Evolutionary conservation across 2,888 invertebrate genomes (phyloP).

Genomic region (Sesamia inferens): DNA sequence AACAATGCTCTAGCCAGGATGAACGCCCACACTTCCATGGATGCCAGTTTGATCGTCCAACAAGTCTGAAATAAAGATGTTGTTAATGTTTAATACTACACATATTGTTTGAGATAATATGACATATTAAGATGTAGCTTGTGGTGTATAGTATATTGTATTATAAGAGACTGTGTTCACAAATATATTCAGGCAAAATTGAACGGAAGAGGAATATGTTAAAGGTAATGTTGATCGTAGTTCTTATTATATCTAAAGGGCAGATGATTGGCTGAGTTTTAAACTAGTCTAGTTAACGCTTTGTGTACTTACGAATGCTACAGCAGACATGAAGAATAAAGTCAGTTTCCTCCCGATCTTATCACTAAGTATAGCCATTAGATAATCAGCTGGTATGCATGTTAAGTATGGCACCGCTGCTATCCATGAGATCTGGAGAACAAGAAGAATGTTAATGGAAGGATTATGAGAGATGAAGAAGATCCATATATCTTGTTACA

Average conservation of each 20-base stretch:
- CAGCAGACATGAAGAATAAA: slow-evolving; percentile 73
- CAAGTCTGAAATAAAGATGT: slow-evolving; percentile 60
- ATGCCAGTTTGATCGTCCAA: slow-evolving; percentile 77
- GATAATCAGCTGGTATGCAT: slow-evolving; percentile 71
- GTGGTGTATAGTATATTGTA: not conserved
- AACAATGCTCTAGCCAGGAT: slow-evolving; percentile 76
- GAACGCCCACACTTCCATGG: slow-evolving; percentile 78
- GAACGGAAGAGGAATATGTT: not conserved
- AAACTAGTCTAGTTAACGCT: too few species aligned
- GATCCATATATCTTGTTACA: not conserved
- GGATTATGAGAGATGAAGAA: not conserved
- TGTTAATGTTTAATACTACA: not conserved
- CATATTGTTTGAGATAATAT: not conserved
- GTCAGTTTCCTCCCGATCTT: slow-evolving; percentile 77
- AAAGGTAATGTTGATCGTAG: not conserved
- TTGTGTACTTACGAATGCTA: slow-evolving; percentile 67
- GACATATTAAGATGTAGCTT: not conserved
- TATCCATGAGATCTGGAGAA: slow-evolving; percentile 81
- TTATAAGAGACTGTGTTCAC: not conserved
- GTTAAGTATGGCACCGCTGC: slow-evolving; percentile 76
- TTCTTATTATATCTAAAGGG: too few species aligned
- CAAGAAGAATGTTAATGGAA: not conserved
- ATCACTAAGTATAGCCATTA: slow-evolving; percentile 76
- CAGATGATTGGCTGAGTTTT: not conserved
- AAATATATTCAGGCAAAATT: not conserved